phyloP scores from a whole-genome alignment of 2,113 vertebrate species.

The Triplophysa dalaica region DNA sequence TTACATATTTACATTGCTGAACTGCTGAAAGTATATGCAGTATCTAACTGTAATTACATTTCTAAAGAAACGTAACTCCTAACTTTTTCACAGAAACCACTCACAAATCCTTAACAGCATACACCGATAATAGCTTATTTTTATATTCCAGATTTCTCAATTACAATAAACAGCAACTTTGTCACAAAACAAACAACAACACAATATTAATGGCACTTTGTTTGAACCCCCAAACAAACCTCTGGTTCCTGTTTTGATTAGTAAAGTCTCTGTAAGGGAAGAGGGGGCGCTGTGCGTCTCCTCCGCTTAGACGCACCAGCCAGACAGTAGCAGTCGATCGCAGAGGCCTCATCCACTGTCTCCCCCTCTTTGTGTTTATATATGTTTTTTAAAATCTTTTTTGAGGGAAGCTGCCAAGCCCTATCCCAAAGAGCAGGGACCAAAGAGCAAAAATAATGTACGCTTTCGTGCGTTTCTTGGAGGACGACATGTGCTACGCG shows the following conservation, averaged over 20 bases:
- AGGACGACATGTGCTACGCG: conserved; percentile 94
- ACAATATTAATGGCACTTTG: neutral
- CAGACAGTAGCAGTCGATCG: conserved; percentile 82
- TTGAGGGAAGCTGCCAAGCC: conserved; percentile 75
- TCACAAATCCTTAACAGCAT: no score
- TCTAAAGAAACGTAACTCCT: no score
- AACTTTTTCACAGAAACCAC: no score
- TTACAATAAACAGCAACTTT: no score
- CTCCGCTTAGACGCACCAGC: conserved; percentile 65
- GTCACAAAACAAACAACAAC: no score
- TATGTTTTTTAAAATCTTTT: conserved; percentile 73
- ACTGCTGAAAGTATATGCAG: no score
- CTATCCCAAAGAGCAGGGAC: conserved; percentile 75
- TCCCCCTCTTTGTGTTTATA: conserved; percentile 69
- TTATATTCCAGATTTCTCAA: no score
- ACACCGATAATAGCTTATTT: no score
- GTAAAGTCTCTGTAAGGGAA: conserved; percentile 54
- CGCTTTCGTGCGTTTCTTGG: conserved; percentile 94
- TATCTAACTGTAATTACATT: no score
- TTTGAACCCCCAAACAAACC: neutral
- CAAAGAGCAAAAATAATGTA: conserved; percentile 84
- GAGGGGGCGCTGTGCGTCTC: conserved; percentile 49
- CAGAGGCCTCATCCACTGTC: conserved; percentile 71
- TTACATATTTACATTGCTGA: no score
- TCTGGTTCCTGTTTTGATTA: conserved; percentile 56